Evolutionary conservation across 2,797 vertebrate species (phyloP), one percentile per base, ranked within the genome.

Genomic region (Caiman crocodilus): DNA sequence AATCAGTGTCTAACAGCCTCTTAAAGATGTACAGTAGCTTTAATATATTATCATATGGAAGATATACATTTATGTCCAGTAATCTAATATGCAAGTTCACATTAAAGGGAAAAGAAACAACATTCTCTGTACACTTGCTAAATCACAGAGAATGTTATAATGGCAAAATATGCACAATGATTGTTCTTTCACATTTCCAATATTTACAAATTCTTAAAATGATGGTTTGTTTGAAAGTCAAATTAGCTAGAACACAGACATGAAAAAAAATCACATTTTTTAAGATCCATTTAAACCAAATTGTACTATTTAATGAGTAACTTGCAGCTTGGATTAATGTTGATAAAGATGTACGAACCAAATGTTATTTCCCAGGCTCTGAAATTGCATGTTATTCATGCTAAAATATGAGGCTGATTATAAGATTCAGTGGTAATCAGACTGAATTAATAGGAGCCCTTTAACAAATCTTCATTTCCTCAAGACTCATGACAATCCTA

Each of bases 391-490:
- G 96, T 96, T 97, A 96, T 97, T 97, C 92, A 96, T 92, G 79
- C 81, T 96, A 94, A 98, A 97, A 97, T 97, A 96, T 94, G 96
- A 97, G 87, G 83, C 97, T 97, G 97, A 98, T 98, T 97, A 96
- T 97, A 97, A 97, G 92, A 96, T 96, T 97, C 95, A 97, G 28
- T 96, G 87, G 87, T 96, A 97, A 97, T 97, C 96, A 98, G 96
- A 92, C 89, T 96, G 93, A 97, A 98, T 98, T 98, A 98, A 98
- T 97, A 97, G 92, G 25, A 95, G 63, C 89, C 88, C 85, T 97
- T 94, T 97, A 97, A 96, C 82, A 97, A 96, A 97, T 75, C 82
- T 97, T 96, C 77, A 92, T 97, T 97, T 97, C 95, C 86, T 96
- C 85, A 93, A 96, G 90, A 93, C 88, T 95, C 50, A 74, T 92